Percentiles rank a stretch among this genome's conserved stretches.
phyloP scores from a whole-genome alignment of 2,113 vertebrate genomes.

The Dendrocopos noguchii region DNA sequence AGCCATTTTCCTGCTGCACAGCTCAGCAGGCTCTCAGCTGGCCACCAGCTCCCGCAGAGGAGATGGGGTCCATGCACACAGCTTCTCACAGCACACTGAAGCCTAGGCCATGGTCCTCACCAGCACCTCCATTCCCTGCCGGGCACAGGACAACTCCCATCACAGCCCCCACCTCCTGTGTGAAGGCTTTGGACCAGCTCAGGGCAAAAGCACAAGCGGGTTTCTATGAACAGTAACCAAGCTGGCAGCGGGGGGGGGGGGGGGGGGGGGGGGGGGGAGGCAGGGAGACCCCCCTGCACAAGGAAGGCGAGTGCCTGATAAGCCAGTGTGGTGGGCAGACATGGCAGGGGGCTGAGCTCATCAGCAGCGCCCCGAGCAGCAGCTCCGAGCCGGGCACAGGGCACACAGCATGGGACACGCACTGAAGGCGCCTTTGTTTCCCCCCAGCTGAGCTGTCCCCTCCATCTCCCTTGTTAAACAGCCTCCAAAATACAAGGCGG shows the following conservation, averaged over 20 bases:
- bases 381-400: not conserved
- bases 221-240: not conserved
- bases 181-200: not conserved
- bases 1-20: not conserved
- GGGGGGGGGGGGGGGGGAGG: fast-evolving
- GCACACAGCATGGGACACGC: not conserved
- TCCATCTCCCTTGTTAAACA: conserved; percentile 58
- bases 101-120: not conserved
- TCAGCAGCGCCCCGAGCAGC: not conserved
- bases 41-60: not conserved
- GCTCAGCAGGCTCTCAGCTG: not conserved
- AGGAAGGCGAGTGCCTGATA: fast-evolving
- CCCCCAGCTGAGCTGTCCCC: conserved; percentile 59
- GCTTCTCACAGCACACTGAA: not conserved
- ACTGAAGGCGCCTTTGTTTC: conserved; percentile 68
- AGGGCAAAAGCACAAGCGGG: not conserved
- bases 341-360: conserved; percentile 30
- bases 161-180: not conserved
- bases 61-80: not conserved
- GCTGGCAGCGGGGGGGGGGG: fast-evolving
- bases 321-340: not conserved
- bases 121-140: not conserved
- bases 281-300: not conserved
- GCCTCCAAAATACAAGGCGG: not conserved
- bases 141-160: fast-evolving